Evolutionary conservation across 2,797 vertebrate genomes (phyloP).

Genomic region (Crypturellus tataupa): DNA sequence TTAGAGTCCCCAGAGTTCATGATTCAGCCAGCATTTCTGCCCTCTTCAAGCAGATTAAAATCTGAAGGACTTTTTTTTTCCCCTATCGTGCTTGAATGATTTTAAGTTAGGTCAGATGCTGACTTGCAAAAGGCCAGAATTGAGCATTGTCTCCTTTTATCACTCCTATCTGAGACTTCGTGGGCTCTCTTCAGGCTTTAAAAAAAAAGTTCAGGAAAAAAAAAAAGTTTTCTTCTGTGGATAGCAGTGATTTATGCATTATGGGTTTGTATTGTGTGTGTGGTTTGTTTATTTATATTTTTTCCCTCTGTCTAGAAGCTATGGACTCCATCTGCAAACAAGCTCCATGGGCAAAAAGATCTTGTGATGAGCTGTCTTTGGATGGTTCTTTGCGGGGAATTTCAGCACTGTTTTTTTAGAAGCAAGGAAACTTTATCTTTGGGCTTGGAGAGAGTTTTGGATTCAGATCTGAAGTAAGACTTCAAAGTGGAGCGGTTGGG

Average conservation of each 20-base stretch:
- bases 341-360: not conserved
- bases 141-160: slow-evolving; percentile 31
- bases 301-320: not conserved
- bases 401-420: not conserved
- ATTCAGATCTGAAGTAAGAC: not conserved
- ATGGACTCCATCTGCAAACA: not conserved
- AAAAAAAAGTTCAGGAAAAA: slow-evolving; percentile 25
- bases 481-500: not conserved
- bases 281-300: too few relatives aligned
- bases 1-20: slow-evolving; percentile 14
- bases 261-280: not conserved
- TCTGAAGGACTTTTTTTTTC: not conserved
- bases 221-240: not conserved
- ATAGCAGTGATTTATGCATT: not conserved
- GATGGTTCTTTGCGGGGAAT: not conserved
- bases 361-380: not conserved
- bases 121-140: slow-evolving; percentile 48
- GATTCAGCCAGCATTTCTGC: slow-evolving; percentile 36
- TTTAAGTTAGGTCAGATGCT: slow-evolving; percentile 53
- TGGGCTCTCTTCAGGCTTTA: not conserved
- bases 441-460: not conserved
- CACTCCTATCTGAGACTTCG: not conserved
- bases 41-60: slow-evolving; percentile 44
- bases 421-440: not conserved
- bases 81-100: not conserved